Evolutionary conservation across 2,797 vertebrate species (phyloP).

Genomic region (Helicolenus hilgendorfi): DNA sequence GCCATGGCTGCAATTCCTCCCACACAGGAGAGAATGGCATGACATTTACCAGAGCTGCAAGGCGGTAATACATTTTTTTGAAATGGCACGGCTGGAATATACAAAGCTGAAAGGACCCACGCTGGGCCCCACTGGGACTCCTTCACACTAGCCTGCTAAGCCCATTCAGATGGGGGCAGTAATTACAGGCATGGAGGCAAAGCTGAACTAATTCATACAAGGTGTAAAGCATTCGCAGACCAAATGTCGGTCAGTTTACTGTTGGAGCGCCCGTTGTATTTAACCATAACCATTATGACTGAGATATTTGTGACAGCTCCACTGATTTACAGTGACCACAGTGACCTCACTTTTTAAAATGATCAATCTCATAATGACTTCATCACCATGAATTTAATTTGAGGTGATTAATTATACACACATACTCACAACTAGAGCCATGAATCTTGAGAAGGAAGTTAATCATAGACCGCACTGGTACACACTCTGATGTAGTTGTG

Average conservation of each 20-base stretch:
- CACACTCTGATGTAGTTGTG: neutral
- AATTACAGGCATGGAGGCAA: conserved; percentile 87
- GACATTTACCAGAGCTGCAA: conserved; percentile 89
- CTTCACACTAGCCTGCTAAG: conserved; percentile 84
- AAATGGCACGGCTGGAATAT: conserved; percentile 88
- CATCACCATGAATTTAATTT: conserved; percentile 37
- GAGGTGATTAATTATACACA: conserved; percentile 49
- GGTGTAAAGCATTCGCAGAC: conserved; percentile 75
- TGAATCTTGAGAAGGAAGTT: conserved; percentile 13
- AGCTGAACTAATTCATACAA: conserved; percentile 88
- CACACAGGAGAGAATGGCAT: conserved; percentile 88
- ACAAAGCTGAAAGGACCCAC: conserved; percentile 87
- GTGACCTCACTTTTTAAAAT: conserved; percentile 38
- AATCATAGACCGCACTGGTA: conserved; percentile 8
- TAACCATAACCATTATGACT: conserved; percentile 53
- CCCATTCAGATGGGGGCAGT: conserved; percentile 87
- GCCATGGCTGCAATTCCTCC: conserved; percentile 77
- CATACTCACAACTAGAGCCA: conserved; percentile 3
- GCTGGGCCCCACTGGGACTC: conserved; percentile 87
- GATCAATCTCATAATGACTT: conserved; percentile 54
- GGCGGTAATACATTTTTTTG: conserved; percentile 84
- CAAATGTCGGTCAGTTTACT: conserved; percentile 74
- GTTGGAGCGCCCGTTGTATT: conserved; percentile 48
- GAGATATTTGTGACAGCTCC: conserved; percentile 49
- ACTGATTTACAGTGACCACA: conserved; percentile 47